These are phyloP conservation scores for Lasioglossum leucozonium DNA, from an alignment of 2,888 invertebrate genomes.

Conservation along the genomic window DNA sequence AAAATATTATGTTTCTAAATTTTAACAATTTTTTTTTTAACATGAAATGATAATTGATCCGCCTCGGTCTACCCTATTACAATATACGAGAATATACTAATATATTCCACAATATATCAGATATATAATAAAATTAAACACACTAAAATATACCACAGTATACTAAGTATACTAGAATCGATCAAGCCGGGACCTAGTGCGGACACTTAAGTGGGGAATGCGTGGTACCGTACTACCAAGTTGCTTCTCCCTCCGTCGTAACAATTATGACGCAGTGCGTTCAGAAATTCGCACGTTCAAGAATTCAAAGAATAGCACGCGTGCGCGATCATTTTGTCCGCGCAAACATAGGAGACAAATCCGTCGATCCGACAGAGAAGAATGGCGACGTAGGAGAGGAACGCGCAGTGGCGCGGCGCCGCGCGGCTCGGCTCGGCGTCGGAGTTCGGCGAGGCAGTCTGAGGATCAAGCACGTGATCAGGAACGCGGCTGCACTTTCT, in stretches of 20 bases:
- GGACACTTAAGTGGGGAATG: too few relatives aligned
- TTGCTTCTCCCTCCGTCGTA: neutral
- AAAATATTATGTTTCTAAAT: too few relatives aligned
- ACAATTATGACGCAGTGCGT: neutral
- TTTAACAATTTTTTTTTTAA: too few relatives aligned
- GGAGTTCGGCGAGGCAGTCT: neutral
- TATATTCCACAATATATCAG: too few relatives aligned
- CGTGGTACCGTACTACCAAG: neutral
- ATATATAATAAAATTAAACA: too few relatives aligned
- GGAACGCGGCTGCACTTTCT: conserved; percentile 67
- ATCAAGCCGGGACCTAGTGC: too few relatives aligned
- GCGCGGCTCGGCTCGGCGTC: too few relatives aligned
- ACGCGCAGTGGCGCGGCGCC: neutral
- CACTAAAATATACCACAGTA: too few relatives aligned
- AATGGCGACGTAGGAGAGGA: neutral
- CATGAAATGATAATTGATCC: too few relatives aligned
- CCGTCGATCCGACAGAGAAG: neutral
- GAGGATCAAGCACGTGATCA: conserved; percentile 42
- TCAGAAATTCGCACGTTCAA: neutral
- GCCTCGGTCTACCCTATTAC: too few relatives aligned
- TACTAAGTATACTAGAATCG: too few relatives aligned
- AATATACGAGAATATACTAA: neutral
- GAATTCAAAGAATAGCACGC: neutral
- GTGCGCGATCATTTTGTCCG: neutral
- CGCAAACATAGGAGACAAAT: neutral